These are phyloP conservation scores for Furcifer pardalis DNA, from an alignment of 2,797 vertebrate species.

Conservation along the genomic window DNA sequence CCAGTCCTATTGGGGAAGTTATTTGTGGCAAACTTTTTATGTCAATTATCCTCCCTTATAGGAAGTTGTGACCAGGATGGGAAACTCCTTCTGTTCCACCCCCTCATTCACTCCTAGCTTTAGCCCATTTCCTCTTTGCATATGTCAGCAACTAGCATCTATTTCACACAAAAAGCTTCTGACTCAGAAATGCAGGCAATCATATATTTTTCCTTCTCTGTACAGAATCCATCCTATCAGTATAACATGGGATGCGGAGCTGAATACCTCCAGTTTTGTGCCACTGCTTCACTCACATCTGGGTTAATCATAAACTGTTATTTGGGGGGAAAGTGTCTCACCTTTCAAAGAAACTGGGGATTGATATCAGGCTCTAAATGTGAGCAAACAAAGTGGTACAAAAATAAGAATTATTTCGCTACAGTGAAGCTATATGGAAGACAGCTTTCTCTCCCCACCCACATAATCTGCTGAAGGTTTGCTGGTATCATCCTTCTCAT, in stretches of 20 bases:
- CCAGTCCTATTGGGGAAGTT: not conserved
- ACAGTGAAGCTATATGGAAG: not conserved
- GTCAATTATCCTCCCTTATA: not conserved
- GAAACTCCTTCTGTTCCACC: too few relatives aligned
- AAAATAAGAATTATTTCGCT: not conserved
- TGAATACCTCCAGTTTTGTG: not conserved
- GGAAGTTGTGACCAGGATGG: not conserved
- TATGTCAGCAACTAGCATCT: not conserved
- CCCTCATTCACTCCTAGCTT: too few relatives aligned
- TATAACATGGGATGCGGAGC: not conserved
- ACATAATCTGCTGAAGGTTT: conserved; percentile 3
- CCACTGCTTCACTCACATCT: not conserved
- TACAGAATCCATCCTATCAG: not conserved
- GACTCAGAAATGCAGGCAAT: not conserved
- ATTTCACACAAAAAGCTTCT: not conserved
- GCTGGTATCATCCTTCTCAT: not conserved
- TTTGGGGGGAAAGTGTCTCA: not conserved
- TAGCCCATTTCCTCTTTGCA: not conserved
- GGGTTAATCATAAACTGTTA: not conserved
- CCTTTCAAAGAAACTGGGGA: not conserved
- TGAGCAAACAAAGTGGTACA: not conserved
- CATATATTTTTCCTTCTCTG: not conserved
- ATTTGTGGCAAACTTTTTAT: not conserved
- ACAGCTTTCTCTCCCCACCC: not conserved
- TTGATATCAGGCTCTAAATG: conserved; percentile 2